Evolutionary conservation across 2,888 invertebrate genomes (phyloP), one percentile per base, ranked within the genome.

Genomic region (Agrochola litura): DNA sequence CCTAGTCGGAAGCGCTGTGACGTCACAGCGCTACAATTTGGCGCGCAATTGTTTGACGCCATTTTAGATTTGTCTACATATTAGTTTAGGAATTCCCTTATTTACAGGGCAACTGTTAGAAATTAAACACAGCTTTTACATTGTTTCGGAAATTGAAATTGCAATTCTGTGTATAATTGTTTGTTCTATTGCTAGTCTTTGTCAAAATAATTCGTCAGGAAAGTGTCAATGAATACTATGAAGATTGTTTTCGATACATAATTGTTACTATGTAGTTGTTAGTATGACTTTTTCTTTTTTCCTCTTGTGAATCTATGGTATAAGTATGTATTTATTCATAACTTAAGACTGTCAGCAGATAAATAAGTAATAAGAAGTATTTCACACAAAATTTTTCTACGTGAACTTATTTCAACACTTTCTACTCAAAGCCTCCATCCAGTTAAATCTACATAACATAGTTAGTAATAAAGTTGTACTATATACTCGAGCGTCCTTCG

Each of bases 31-130:
- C 83, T 84, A 86, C 89, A 91, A 90, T 91, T 91, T 89, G 85
- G 78, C 83, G 87, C 72, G 81, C 87, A 88, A 91, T 92, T 92
- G 92, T 92, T 90, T 90, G 88, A 86, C 86, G 86, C 85, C 85
- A 90, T 90, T 92, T 90, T 89, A 89, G 91, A 77, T 77, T 83
- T 77, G 78, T 82, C 69, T 76, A 69, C 86, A 68, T 82, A 82
- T 76, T 76, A 81, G 58, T 76, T 85, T 76, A 76, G 56, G 46
- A 66, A 69, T 74, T 85, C 37, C 16, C 41, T 58, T 73, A 73
- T 64, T 84, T 68, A 52, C 52, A 58, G 52, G 30, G 6, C 52
- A 41, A 64, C 56, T 58, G 79, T 69, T 79, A 49, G 46, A 19
- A 84, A 67, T 74, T 73, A 79, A 79, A 70, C 66, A 49, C 25